Conservation (phyloP, 2,113 vertebrate species). For the Ammospiza caudacuta region DNA sequence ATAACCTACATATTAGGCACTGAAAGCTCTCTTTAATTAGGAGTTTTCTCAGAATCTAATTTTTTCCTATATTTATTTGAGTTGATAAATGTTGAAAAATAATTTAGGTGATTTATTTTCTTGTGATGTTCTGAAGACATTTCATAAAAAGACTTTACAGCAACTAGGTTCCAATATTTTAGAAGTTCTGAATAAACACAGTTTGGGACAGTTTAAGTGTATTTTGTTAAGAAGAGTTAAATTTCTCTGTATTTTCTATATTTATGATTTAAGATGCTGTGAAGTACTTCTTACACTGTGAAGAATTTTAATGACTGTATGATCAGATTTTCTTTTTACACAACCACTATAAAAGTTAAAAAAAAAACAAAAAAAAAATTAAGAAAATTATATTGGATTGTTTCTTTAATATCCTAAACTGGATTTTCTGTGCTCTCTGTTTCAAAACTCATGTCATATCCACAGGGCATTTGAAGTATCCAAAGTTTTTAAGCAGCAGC, state of each 20-base stretch:
- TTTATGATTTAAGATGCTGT: background rate
- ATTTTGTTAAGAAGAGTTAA: background rate
- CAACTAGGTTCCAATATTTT: background rate
- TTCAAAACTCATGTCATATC: constrained; percentile 25
- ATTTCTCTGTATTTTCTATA: background rate
- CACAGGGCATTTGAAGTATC: constrained; percentile 1
- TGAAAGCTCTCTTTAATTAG: background rate
- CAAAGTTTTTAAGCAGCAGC: constrained; percentile 63
- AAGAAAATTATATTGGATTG: background rate
- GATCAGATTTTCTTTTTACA: background rate
- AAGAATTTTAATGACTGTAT: background rate
- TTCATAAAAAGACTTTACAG: background rate
- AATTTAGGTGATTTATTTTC: background rate
- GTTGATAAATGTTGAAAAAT: background rate
- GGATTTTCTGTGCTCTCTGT: background rate
- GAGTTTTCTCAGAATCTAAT: background rate
- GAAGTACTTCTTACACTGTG: background rate
- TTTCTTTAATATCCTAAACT: background rate
- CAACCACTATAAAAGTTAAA: background rate
- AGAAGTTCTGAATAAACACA: background rate
- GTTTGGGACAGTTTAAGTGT: background rate
- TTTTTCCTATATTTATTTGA: background rate
- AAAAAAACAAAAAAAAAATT: background rate
- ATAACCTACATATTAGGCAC: background rate
- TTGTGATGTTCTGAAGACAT: background rate